These are phyloP conservation scores for Helleia helle DNA, from an alignment of 2,888 invertebrate species.

Conservation along the genomic window DNA sequence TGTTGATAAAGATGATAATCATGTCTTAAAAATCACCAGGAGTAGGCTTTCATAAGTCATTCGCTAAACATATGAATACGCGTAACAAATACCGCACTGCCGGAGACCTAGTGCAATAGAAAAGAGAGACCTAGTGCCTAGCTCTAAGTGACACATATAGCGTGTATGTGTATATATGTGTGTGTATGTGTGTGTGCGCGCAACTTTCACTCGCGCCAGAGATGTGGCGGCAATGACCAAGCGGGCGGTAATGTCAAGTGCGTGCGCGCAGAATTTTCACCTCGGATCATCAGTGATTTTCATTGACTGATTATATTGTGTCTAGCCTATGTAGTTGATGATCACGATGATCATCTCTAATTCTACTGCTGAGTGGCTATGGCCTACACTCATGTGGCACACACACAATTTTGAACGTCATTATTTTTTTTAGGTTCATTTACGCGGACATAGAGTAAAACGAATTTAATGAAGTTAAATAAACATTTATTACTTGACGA, in stretches of 20 bases:
- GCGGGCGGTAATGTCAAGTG: constrained; percentile 48
- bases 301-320: too few species aligned
- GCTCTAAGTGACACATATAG: constrained; percentile 17
- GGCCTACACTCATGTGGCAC: too few species aligned
- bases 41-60: not conserved
- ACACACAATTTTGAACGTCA: too few species aligned
- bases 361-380: too few species aligned
- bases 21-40: too few species aligned
- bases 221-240: constrained; percentile 51
- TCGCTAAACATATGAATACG: not conserved
- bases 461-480: too few species aligned
- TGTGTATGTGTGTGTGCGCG: constrained; percentile 9
- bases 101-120: constrained; percentile 14
- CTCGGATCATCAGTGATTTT: constrained; percentile 2
- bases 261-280: constrained; percentile 22
- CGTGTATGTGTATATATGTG: constrained; percentile 5
- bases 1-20: too few species aligned
- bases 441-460: too few species aligned
- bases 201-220: constrained; percentile 48
- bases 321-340: too few species aligned
- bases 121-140: constrained; percentile 16
- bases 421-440: too few species aligned
- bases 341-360: too few species aligned
- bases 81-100: constrained; percentile 2
- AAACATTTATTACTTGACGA: too few species aligned